Base-by-base conservation (phyloP, 2,797 vertebrate genomes). In the Holocentrus rufus region DNA sequence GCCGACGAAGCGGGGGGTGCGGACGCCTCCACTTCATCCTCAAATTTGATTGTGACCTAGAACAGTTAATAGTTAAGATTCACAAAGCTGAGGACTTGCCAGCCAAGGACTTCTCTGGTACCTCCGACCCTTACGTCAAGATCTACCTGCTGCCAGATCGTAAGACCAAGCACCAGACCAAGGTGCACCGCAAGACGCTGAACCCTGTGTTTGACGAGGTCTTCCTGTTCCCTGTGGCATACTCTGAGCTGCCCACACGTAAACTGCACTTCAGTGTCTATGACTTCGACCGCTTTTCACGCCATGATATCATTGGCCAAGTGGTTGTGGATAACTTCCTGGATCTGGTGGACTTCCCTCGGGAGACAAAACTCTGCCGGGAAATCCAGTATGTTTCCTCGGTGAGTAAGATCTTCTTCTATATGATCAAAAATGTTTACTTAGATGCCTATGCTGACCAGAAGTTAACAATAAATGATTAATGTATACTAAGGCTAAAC, bases 181-280 rank as follows among this genome's bases (percentile, higher is more conserved):
- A 99, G 92, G 98, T 99, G 80, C 98, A 99, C 80, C 95, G 98
- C 85, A 99, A 99, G 91, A 99, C 97, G 39, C 89, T 99, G 65
- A 98, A 99, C 90, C 98, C 98, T 0, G 94, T 99, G 55, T 99
- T 99, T 83, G 96, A 99, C 85, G 98, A 99, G 90, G 96, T 98
- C 92, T 99, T 99, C 95, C 94, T 98, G 92, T 99, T 99, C 91
- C 93, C 94, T 2, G 97, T 99, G 87, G 95, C 96, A 0, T 99
- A 99, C 91, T 96, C 95, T 74, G 97, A 99, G 88, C 95, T 99
- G 86, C 96, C 92, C 34, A 91, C 94, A 1, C 94, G 97, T 52
- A 98, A 98, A 90, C 96, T 99, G 72, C 98, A 99, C 93, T 99
- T 99, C 93, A 98, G 96, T 57, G 94, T 99, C 72, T 99, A 99